Base-by-base conservation (phyloP, 2,113 vertebrate genomes). In the Sorex fumeus region DNA sequence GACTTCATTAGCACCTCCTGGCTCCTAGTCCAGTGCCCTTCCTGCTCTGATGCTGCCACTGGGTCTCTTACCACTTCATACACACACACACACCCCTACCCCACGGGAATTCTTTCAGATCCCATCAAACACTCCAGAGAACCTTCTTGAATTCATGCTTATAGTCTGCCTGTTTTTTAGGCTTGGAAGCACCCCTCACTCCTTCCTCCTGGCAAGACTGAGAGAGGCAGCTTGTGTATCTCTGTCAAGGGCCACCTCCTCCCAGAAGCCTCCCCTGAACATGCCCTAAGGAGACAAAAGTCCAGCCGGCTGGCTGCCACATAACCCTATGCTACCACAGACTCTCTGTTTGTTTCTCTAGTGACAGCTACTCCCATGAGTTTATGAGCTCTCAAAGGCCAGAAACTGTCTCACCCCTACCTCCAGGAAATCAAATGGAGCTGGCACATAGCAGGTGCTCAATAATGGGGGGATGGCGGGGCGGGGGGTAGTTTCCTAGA, bases 201-300 rank as follows among this genome's bases (percentile, higher is more conserved):
- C 34, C 78, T 62, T 25, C 77, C n/a, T 66, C 72, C 53, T 8
- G 1, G 62, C 25, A 78, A 71, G 34, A 23, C 43, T 72, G 40
- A 32, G 43, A 27, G 43, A 53, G 50, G 70, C 78, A 75, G 34
- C 7, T 40, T 34, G 21, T 9, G 30, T 25, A 28, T 66, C 23
- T 30, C 28, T 50, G 10, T 53, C 43, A 79, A 53, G 50, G 34
- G 53, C 28, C 57, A 77, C 64, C 57, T 60, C 72, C 25, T 82
- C 87, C n/a, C 75, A 47, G 82, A 85, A 91, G 70, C 66, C 86
- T 85, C 78, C 88, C 87, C n/a, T 85, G 70, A 91, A 74, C 18
- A 91, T 6, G 18, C 1, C 40, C 13, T 50, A 7, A 10, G 47
- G 28, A 84, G 72, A 34, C 57, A 36, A 36, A 23, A 57, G 43